phyloP scores from a whole-genome alignment of 2,113 vertebrate genomes.

The Tupaia chinensis region DNA sequence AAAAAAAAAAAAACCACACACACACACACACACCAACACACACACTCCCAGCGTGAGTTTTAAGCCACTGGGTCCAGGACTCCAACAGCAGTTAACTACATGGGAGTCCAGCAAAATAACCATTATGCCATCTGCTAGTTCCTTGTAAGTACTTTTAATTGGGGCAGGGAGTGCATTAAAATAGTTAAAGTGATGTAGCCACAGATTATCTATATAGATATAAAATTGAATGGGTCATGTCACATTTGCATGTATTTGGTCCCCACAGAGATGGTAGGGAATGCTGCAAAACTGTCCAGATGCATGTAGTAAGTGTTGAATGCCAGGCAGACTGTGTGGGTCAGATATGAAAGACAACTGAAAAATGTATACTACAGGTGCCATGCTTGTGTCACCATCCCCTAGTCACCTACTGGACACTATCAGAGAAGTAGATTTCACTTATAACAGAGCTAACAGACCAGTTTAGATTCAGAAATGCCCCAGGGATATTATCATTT shows the following conservation, averaged over 20 bases:
- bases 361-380: background rate
- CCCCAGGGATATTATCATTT: constrained; percentile 2
- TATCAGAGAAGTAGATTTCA: background rate
- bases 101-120: too few species aligned
- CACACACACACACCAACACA: background rate
- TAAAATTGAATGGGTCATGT: background rate
- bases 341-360: background rate
- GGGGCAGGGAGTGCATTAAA: background rate
- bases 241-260: background rate
- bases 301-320: background rate
- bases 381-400: background rate
- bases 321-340: background rate
- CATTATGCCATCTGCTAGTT: too few species aligned
- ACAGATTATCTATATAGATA: constrained; percentile 25
- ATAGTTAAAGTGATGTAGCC: background rate
- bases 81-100: too few species aligned
- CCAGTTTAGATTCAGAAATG: background rate
- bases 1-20: too few species aligned
- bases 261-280: background rate
- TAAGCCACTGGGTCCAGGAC: too few species aligned
- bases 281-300: background rate
- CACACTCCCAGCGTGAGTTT: too few species aligned
- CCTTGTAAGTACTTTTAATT: background rate
- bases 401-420: background rate
- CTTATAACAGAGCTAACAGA: background rate